Percentiles rank a stretch among this genome's conserved stretches.
Evolutionary conservation across 2,113 vertebrate genomes (phyloP).

Genomic region (Mandrillus leucophaeus): DNA sequence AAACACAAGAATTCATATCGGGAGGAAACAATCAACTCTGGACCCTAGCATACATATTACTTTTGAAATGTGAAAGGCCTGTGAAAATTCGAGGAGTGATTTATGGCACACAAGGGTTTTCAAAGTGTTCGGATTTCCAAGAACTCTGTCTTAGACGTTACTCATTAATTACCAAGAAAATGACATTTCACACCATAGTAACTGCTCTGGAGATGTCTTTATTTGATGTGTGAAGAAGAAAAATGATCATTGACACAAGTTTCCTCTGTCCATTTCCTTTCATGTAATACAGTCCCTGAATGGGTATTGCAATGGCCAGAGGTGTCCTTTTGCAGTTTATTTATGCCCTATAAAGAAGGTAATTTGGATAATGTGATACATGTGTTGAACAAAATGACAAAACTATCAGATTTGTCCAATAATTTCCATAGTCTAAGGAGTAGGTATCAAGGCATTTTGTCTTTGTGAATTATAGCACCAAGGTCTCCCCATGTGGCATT

Average conservation of each 20-base stretch:
- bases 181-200: neutral
- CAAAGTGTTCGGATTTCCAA: slow-evolving; percentile 34
- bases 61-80: slow-evolving; percentile 22
- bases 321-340: neutral
- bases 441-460: neutral
- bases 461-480: neutral
- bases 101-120: neutral
- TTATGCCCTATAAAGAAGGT: neutral
- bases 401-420: slow-evolving; percentile 1
- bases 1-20: slow-evolving; percentile 48
- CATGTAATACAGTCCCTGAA: neutral
- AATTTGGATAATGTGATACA: neutral
- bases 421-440: neutral
- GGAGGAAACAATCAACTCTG: neutral
- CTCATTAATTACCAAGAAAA: slow-evolving; percentile 43
- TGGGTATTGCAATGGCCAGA: neutral
- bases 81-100: slow-evolving; percentile 40
- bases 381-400: slow-evolving; percentile 36
- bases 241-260: neutral
- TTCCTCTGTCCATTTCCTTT: slow-evolving; percentile 25
- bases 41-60: neutral
- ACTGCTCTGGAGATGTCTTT: slow-evolving; percentile 13
- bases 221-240: slow-evolving; percentile 40
- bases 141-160: neutral
- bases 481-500: neutral